Evolutionary conservation across 2,113 vertebrate species (phyloP), one percentile per base, ranked within the genome.

Genomic region (Etheostoma spectabile): DNA sequence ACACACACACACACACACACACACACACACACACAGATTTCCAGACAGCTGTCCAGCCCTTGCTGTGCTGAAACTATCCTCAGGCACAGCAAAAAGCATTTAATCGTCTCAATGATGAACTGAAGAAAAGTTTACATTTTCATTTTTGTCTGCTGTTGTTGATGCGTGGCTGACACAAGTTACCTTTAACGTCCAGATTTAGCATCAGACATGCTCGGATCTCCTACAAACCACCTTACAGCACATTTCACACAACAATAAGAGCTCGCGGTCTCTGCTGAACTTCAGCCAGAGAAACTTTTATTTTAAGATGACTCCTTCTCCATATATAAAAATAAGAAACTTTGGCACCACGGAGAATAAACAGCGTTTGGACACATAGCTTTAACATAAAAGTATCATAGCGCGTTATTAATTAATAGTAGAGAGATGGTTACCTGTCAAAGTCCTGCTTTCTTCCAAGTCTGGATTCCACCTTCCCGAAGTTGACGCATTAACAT

Each of bases 1-100:
- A 55, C 56, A 79, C 68, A 72, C 74, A 48, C 69, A 55, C 38
- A 61, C 62, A 59, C 24, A 45, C 14, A 10, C 51, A 18, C 62
- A 49, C 62, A 16, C 60, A 52, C 51, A n/a, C 45, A 10, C 63
- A 46, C 61, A 57, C 66, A 21, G 14, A 0, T 13, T 0, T 10
- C 6, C 77, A 75, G 5, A 3, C 55, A 82, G 85, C 88, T 92
- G 92, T 91, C 92, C 92, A 92, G 89, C 88, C 82, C 45, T 71
- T 13, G 6, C 59, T 80, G 79, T 88, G 87, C 89, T 93, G 93
- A 94, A 90, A 69, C 79, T 11, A 30, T 30, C 60, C 70, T 52
- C 56, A 70, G 16, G 30, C 66, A 10, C 67, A 48, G 45, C 11
- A 60, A 57, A 27, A 62, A 30, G n/a, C 6, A 55, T 80, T 77